A percentile compares a stretch with the other conserved stretches of the same genome.
phyloP scores from a whole-genome alignment of 2,797 vertebrate species.

The Acipenser ruthenus region DNA sequence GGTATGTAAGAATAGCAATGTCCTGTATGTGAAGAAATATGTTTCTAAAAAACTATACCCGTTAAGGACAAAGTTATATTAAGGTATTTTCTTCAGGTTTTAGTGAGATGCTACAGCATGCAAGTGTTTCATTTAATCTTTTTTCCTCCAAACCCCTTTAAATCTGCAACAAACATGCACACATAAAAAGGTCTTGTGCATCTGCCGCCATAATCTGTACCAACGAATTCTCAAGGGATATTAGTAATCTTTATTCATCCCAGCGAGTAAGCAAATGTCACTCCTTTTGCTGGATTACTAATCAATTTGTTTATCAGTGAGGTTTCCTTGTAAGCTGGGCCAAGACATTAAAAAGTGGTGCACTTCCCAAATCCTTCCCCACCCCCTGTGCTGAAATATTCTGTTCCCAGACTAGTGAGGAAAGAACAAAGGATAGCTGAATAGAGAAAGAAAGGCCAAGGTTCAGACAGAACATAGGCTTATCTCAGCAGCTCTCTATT shows the following conservation, averaged over 20 bases:
- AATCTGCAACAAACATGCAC: background rate
- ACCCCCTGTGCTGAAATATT: slow-evolving; percentile 36
- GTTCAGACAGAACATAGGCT: slow-evolving; percentile 48
- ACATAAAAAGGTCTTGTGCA: background rate
- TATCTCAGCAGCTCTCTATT: slow-evolving; percentile 58
- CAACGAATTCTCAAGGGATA: background rate
- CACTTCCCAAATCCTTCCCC: slow-evolving; percentile 39
- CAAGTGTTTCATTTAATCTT: no score
- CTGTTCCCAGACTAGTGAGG: slow-evolving; percentile 52
- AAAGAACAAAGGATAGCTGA: slow-evolving; percentile 46
- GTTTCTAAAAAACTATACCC: no score
- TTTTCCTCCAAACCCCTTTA: no score
- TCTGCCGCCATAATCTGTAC: background rate
- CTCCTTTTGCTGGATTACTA: slow-evolving; percentile 36
- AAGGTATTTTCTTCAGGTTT: no score
- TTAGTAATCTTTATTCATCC: slow-evolving; percentile 13
- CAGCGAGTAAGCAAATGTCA: slow-evolving; percentile 34
- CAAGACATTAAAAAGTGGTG: slow-evolving; percentile 30
- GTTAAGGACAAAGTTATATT: no score
- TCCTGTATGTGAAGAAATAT: no score
- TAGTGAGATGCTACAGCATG: no score
- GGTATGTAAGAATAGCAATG: no score
- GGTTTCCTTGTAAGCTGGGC: slow-evolving; percentile 36
- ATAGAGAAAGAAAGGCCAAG: slow-evolving; percentile 36
- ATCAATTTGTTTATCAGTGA: slow-evolving; percentile 46